Base-by-base conservation (phyloP, 2,113 vertebrate genomes). In the Anarhynchus alexandrinus region DNA sequence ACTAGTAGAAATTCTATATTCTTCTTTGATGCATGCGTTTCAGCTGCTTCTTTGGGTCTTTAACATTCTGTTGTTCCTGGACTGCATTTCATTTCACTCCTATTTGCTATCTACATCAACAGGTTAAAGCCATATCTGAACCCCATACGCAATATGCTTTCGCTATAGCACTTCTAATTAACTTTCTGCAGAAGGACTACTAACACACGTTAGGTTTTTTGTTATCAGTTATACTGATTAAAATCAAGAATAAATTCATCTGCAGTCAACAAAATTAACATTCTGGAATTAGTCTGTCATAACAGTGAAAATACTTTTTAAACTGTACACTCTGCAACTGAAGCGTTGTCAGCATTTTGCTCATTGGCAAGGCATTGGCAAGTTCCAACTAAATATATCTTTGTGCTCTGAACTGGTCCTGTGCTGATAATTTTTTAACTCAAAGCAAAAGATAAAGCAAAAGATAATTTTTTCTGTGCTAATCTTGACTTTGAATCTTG, bases 391-490 rank as follows among this genome's bases (percentile, higher is more conserved):
- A 73, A 72, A 90, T 45, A 16, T 8, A 76, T 61, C 69, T 88
- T 80, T 81, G 65, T 69, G 77, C 54, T 76, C 79, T 86, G 93
- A 97, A 81, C 51, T 92, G 64, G 62, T 93, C 52, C 51, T 87
- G 49, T 64, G 26, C 81, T 82, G 77, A 45, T 29, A 82, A 72
- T 38, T 91, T 96, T 94, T 84, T 64, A 92, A 80, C 69, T 62
- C 52, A 92, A 45, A 87, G 54, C 22, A 90, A 87, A 89, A 94
- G 38, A 92, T 49, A 91, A 88, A 90, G 77, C 84, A n/a, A n/a
- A n/a, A n/a, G n/a, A n/a, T n/a, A n/a, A n/a, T n/a, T 96, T 93
- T 89, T 90, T 74, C 82, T 73, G 32, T 86, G 61, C 38, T 95
- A 93, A 89, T 77, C 42, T 82, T 52, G 77, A 82, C 65, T 40